Conservation (phyloP, 2,113 vertebrate genomes). For the Uria aalge region DNA sequence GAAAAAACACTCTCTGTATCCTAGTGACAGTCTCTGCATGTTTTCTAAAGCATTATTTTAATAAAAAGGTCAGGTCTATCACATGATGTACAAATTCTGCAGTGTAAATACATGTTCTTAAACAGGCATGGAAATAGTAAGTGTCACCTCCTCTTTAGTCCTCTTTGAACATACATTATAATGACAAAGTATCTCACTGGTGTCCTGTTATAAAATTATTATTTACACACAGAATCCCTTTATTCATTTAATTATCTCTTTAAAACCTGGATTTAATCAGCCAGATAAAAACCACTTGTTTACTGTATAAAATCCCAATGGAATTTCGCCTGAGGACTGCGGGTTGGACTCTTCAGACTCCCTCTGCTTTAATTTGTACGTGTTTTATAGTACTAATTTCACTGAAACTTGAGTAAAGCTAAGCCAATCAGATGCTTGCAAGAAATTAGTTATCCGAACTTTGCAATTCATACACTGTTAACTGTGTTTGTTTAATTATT, state of each 20-base stretch:
- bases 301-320: background rate
- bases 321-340: background rate
- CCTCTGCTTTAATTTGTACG: background rate
- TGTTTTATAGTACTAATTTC: background rate
- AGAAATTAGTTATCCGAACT: slow-evolving; percentile 39
- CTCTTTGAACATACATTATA: background rate
- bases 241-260: slow-evolving; percentile 14
- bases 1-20: background rate
- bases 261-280: slow-evolving; percentile 21
- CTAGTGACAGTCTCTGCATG: background rate
- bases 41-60: slow-evolving; percentile 47
- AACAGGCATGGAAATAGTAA: slow-evolving; percentile 15
- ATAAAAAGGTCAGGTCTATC: slow-evolving; percentile 31
- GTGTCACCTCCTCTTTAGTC: background rate
- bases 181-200: background rate
- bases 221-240: slow-evolving; percentile 13
- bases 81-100: background rate
- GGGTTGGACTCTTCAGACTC: background rate
- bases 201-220: background rate
- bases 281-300: slow-evolving; percentile 12
- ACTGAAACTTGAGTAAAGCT: background rate
- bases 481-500: slow-evolving; percentile 46
- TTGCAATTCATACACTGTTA: background rate
- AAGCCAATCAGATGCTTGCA: slow-evolving; percentile 28
- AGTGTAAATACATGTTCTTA: slow-evolving; percentile 19